Evolutionary conservation across 1,140 invertebrate genomes (phyloP).

Genomic region (Drosophila sucinea): DNA sequence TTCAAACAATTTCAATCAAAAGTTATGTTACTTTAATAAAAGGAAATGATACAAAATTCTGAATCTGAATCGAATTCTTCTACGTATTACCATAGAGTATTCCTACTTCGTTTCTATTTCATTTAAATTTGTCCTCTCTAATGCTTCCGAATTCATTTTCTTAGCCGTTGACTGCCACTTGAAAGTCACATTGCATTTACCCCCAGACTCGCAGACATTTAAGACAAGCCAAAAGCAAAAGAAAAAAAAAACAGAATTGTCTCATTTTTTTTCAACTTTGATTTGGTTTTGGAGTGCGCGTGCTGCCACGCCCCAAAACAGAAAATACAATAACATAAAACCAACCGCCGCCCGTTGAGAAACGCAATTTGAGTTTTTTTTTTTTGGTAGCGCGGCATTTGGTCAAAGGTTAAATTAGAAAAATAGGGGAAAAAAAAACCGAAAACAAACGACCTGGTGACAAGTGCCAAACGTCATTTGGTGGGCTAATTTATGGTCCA

Average conservation of each 20-base stretch:
- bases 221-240: constrained; percentile 24
- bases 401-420: constrained; percentile 78
- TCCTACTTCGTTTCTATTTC: background rate
- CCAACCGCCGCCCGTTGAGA: constrained; percentile 28
- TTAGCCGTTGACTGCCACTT: constrained; percentile 47
- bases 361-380: constrained; percentile 54
- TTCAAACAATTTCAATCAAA: too few species aligned
- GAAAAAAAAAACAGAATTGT: constrained; percentile 29
- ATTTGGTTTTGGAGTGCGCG: constrained; percentile 62
- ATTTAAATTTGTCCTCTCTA: background rate
- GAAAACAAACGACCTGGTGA: constrained; percentile 58
- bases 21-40: too few species aligned
- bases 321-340: constrained; percentile 1
- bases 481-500: constrained; percentile 68
- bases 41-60: too few species aligned
- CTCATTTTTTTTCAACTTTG: constrained; percentile 25
- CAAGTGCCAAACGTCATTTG: constrained; percentile 77
- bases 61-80: too few species aligned
- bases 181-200: constrained; percentile 76
- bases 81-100: constrained; percentile 10
- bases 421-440: background rate
- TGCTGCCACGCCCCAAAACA: constrained; percentile 46
- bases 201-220: constrained; percentile 34
- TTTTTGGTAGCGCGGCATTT: constrained; percentile 70
- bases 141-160: constrained; percentile 50